Percentiles rank a stretch among this genome's conserved stretches.
These are phyloP conservation scores for Thalassophryne amazonica DNA, from an alignment of 2,797 vertebrate genomes.

Conservation along the genomic window DNA sequence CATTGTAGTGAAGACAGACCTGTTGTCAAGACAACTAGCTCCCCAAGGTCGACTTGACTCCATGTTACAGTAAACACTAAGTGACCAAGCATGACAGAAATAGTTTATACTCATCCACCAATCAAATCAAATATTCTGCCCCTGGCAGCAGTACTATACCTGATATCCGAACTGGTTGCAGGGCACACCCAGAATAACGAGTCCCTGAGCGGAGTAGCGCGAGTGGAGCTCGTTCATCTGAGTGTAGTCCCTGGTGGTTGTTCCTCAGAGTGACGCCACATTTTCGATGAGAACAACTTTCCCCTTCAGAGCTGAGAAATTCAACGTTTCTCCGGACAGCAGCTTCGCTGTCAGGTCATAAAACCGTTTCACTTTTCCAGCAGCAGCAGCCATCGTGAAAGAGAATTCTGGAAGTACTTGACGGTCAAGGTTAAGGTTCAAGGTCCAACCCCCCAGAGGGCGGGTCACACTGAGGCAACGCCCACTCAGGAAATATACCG, in stretches of 20 bases:
- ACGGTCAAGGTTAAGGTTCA: not conserved
- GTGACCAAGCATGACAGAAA: no score
- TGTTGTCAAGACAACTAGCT: no score
- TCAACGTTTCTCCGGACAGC: constrained; percentile 68
- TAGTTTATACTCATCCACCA: no score
- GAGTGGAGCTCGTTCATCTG: constrained; percentile 89
- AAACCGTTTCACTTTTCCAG: constrained; percentile 34
- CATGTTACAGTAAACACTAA: no score
- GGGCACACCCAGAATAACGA: constrained; percentile 87
- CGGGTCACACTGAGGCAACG: no score
- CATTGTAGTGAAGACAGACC: no score
- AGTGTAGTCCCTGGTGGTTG: constrained; percentile 86
- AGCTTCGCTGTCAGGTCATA: constrained; percentile 76
- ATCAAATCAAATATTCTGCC: no score
- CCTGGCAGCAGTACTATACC: constrained; percentile 65
- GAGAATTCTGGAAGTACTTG: fast-evolving
- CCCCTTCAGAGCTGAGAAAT: constrained; percentile 73
- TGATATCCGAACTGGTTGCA: constrained; percentile 95
- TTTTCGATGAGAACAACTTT: constrained; percentile 88
- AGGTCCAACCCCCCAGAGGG: not conserved
- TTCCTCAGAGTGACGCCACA: constrained; percentile 94
- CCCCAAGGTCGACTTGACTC: no score
- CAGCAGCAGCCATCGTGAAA: no score
- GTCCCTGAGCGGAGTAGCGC: constrained; percentile 75
- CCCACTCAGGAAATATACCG: no score